These are phyloP conservation scores for Smittia aterrima DNA, from an alignment of 2,888 invertebrate genomes.

Conservation along the genomic window DNA sequence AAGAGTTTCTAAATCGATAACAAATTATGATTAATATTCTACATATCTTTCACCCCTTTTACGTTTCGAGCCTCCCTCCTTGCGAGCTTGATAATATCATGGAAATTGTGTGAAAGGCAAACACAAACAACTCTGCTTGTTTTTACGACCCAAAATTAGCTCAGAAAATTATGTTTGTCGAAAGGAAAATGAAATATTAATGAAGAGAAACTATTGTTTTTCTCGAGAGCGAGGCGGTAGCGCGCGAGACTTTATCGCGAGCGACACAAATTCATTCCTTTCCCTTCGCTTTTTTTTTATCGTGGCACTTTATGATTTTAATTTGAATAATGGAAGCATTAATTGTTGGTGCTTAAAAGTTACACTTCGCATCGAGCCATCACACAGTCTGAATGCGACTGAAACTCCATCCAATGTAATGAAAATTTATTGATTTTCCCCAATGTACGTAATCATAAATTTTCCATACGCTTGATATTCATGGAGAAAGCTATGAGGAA, in stretches of 20 bases:
- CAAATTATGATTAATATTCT: slow-evolving; percentile 15
- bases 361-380: not conserved
- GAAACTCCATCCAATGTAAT: not conserved
- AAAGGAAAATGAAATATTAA: slow-evolving; percentile 16
- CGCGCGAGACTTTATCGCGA: not conserved
- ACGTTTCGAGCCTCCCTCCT: not conserved
- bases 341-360: not conserved
- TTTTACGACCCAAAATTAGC: not conserved
- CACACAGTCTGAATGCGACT: not conserved
- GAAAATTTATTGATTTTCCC: slow-evolving; percentile 7
- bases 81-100: not conserved
- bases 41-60: not conserved
- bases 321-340: slow-evolving; percentile 14
- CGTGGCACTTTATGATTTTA: not conserved
- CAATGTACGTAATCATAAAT: not conserved
- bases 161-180: not conserved
- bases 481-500: not conserved
- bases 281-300: not conserved
- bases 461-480: not conserved
- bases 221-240: too few relatives aligned
- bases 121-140: not conserved
- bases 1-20: slow-evolving; percentile 1
- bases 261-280: not conserved
- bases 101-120: not conserved
- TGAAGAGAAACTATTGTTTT: slow-evolving; percentile 18